Evolutionary conservation across 2,113 vertebrate species (phyloP).

Genomic region (Chloropsis hardwickii): DNA sequence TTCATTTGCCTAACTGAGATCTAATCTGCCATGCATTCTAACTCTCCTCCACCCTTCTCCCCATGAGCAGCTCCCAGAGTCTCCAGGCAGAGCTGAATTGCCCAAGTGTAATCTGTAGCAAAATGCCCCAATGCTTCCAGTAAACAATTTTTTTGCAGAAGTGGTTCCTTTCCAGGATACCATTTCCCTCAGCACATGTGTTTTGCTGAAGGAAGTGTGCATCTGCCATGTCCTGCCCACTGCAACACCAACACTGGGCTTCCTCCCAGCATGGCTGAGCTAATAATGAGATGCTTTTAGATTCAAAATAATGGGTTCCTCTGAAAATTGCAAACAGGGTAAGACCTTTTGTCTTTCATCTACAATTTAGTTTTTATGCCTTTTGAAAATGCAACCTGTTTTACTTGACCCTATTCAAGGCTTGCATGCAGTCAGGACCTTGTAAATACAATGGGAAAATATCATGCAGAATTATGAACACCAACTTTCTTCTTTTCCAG

Average conservation of each 20-base stretch:
- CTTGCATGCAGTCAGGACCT: background rate
- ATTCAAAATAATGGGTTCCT: background rate
- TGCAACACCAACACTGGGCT: background rate
- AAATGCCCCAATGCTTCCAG: background rate
- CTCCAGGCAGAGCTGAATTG: background rate
- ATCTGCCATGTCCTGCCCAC: background rate
- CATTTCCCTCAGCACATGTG: background rate
- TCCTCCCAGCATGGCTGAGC: background rate
- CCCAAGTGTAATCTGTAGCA: background rate
- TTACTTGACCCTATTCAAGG: background rate
- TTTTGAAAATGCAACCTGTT: background rate
- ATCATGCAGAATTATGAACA: background rate
- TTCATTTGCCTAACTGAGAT: constrained; percentile 6
- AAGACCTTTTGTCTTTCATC: background rate
- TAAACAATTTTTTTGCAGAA: background rate
- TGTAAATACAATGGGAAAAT: background rate
- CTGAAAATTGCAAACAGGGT: background rate
- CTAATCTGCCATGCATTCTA: background rate
- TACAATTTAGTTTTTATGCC: background rate
- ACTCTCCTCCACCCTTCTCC: rapidly evolving
- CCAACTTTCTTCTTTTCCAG: constrained; percentile 61
- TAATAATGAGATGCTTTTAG: background rate
- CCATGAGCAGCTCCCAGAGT: background rate
- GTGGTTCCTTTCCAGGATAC: background rate
- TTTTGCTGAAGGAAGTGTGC: background rate